These are phyloP conservation scores for Agapornis roseicollis DNA, from an alignment of 2,113 vertebrate genomes.

Conservation along the genomic window DNA sequence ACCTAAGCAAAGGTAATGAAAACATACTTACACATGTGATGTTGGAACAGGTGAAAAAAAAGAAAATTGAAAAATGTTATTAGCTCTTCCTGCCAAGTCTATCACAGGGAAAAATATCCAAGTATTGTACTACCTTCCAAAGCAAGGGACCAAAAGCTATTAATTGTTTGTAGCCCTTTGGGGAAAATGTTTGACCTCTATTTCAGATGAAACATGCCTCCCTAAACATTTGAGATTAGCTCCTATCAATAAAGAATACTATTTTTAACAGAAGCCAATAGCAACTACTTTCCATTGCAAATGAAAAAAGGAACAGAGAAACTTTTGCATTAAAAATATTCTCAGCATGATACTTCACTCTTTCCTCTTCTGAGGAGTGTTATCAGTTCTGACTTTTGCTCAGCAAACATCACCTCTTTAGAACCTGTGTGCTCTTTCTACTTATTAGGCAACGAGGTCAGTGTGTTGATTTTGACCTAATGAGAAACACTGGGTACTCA, in stretches of 20 bases:
- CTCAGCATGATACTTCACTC: neutral
- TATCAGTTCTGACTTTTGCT: neutral
- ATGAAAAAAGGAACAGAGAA: neutral
- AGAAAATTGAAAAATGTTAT: neutral
- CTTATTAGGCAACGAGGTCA: neutral
- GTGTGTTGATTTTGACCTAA: neutral
- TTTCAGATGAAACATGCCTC: neutral
- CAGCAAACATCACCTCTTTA: neutral
- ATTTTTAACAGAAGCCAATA: neutral
- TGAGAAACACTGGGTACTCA: neutral
- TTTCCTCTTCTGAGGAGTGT: neutral
- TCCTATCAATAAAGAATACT: neutral
- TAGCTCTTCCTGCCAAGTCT: neutral
- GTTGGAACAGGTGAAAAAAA: neutral
- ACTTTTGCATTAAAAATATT: neutral
- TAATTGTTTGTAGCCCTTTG: neutral
- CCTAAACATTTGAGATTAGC: neutral
- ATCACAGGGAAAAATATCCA: neutral
- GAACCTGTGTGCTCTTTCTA: neutral
- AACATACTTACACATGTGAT: neutral
- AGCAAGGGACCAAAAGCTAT: neutral
- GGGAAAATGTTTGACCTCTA: neutral
- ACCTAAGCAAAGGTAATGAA: neutral
- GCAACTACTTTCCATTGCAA: neutral
- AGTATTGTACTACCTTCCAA: neutral